Evolutionary conservation across 2,888 invertebrate genomes (phyloP).

Genomic region (Cantharis flavilabris): DNA sequence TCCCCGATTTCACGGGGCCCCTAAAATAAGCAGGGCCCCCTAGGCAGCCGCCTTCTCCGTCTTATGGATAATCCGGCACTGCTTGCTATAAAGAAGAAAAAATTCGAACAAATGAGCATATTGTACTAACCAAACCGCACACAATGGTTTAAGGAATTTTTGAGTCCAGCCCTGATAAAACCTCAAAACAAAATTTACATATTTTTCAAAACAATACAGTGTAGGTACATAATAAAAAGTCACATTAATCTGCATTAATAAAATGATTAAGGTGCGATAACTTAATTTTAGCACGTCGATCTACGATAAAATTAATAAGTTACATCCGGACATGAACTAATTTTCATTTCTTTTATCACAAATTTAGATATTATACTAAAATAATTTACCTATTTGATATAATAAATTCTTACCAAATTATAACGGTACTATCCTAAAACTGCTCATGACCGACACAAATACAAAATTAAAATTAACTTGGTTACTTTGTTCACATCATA

Average conservation of each 20-base stretch:
- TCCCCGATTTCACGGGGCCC: too few relatives aligned
- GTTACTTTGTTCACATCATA: not conserved
- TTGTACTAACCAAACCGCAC: not conserved
- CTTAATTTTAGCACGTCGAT: not conserved
- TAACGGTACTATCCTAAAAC: not conserved
- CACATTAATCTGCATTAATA: too few relatives aligned
- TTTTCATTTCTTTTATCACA: not conserved
- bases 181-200: not conserved
- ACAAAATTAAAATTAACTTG: not conserved
- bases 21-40: too few relatives aligned
- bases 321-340: not conserved
- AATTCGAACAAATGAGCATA: not conserved
- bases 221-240: not conserved
- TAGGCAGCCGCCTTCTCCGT: too few relatives aligned
- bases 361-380: not conserved
- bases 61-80: too few relatives aligned
- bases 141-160: not conserved
- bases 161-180: not conserved
- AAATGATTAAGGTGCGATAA: not conserved
- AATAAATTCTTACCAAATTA: not conserved
- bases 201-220: not conserved
- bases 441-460: not conserved
- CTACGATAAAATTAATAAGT: not conserved
- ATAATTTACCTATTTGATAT: not conserved
- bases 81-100: too few relatives aligned